Evolutionary conservation across 23 tunicate species (phyloP), one percentile per base, ranked within the genome.

Genomic region (Pegea sp.): DNA sequence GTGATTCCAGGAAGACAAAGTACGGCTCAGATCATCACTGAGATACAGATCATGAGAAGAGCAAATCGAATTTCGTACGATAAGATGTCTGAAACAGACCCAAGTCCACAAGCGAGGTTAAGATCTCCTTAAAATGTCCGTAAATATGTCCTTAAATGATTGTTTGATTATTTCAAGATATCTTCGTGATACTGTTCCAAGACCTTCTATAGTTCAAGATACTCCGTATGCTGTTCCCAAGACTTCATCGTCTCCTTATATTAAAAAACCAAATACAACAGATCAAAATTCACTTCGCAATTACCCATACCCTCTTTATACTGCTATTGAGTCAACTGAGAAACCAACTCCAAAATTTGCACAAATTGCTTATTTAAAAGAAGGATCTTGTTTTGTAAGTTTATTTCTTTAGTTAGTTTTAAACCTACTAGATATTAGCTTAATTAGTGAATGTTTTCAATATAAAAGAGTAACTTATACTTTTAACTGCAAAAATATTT

Each of bases 311-410:
- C 11, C 11, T 8, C 11, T 16, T 38, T 38, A 8, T 16, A 50
- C 19, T 11, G 8, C 19, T 13, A 21, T 20, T 7, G 56, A 18
- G 6, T 13, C 22, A 50, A 13, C 19, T 6, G 56, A 50, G 6
- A 6, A 7, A 18, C 19, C 32, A 33, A 34, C 34, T 8, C 72
- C 72, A 1, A 59, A 66, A 27, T 74, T 65, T 30, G 84, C 72
- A 5, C 72, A 65, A 52, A 74, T 74, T 22, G 84, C 84, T 7
- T 28, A 32, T 28, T 27, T 74, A 6, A 48, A 19, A 1, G 29
- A 67, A 7, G 67, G 72, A 59, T 66, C 64, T 33, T 67, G 42
- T 4, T 74, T 74, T 59, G 84, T 74, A 51, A 65, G 84, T n/a
- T n/a, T n/a, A n/a, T n/a, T n/a, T n/a, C n/a, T n/a, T n/a, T n/a